Evolutionary conservation across 2,113 vertebrate genomes (phyloP), one percentile per base, ranked within the genome.

Genomic region (Ptychochromis oligacanthus): DNA sequence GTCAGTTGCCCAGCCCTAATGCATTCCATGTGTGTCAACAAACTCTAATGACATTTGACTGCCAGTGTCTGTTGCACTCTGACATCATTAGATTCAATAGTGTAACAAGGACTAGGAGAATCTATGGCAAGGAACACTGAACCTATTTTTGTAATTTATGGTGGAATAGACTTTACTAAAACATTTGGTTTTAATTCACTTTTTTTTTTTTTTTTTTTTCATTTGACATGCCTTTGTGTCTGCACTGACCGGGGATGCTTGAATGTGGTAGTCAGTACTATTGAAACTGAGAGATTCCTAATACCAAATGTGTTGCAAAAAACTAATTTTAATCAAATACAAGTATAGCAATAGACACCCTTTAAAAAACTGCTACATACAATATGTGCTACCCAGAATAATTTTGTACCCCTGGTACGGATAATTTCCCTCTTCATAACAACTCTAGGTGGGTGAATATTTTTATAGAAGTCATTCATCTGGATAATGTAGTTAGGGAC

Each of bases 1-100:
- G 24, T 70, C 4, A 52, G 49, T 70, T 52, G 43, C 43, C 49
- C 0, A 0, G 24, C 6, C 24, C 49, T 52, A 52, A 70, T 31
- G 10, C 17, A 70, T 52, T 70, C 43, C 43, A 70, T 20, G 43
- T 52, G 65, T 52, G 65, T 70, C 65, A 70, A 31, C 24, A 12
- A 70, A 52, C 65, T 70, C 10, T 70, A 70, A 70, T 52, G 65
- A 70, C 65, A 70, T 70, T 52, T 70, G 43, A 26, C 43, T 70
- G 43, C 43, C 65, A 70, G 17, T 70, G 43, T 31, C 2, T 18
- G 43, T 49, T 70, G 17, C 24, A 49, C 65, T 49, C 65, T 28
- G 65, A 70, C 43, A 49, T 70, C 43, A 49, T 28, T 70, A 49
- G 49, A 52, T 52, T 5, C 46, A 15, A 70, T 18, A 70, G 28